Percentiles rank a stretch among this genome's conserved stretches.
Evolutionary conservation across 2,113 vertebrate genomes (phyloP).

Genomic region (Procavia capensis): DNA sequence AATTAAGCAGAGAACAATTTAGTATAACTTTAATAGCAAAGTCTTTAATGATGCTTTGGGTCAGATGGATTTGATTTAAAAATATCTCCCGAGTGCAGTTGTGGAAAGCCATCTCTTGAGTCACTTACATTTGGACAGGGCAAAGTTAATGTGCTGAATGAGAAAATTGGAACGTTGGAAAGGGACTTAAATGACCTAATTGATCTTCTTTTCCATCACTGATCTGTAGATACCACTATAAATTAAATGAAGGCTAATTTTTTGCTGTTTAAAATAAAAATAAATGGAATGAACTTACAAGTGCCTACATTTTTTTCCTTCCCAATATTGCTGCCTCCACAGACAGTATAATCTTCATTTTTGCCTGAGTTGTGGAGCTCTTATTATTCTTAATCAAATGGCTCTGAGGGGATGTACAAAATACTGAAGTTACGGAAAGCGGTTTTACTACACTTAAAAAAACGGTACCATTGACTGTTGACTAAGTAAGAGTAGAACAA

Average conservation of each 20-base stretch:
- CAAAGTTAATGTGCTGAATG: conserved; percentile 78
- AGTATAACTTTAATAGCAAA: conserved; percentile 76
- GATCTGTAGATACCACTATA: conserved; percentile 68
- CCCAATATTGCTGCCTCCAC: background rate
- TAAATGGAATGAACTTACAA: conserved; percentile 43
- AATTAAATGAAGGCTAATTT: conserved; percentile 56
- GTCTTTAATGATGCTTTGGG: conserved; percentile 81
- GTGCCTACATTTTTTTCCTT: background rate
- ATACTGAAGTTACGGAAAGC: background rate
- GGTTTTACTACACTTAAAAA: background rate
- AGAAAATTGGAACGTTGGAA: conserved; percentile 77
- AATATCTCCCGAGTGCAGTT: conserved; percentile 77
- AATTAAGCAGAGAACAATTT: conserved; percentile 81
- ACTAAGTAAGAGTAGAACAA: background rate
- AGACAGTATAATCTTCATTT: background rate
- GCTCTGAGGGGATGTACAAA: background rate
- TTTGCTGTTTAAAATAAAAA: conserved; percentile 70
- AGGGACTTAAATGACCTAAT: conserved; percentile 80
- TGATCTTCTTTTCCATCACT: conserved; percentile 78
- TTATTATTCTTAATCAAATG: background rate
- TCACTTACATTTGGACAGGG: conserved; percentile 80
- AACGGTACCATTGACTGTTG: background rate
- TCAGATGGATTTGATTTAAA: conserved; percentile 81
- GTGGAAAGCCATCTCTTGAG: conserved; percentile 78
- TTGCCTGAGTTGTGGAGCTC: background rate